Base-by-base conservation (phyloP, 2,113 vertebrate species). In the Lagopus leucura region DNA sequence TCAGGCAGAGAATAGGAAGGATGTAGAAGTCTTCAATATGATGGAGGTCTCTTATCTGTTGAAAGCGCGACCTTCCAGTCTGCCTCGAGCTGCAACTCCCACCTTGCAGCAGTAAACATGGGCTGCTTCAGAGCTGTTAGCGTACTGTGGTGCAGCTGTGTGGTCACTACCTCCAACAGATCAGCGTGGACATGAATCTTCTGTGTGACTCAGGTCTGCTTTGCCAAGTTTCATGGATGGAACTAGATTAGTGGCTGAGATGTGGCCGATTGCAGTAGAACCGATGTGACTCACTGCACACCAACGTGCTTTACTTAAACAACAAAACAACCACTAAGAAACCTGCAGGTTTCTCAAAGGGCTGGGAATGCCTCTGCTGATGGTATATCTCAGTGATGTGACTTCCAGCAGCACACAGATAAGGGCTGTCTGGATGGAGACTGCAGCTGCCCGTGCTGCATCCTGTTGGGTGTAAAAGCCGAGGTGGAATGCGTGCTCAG, bases 401-500 rank as follows among this genome's bases (percentile, higher is more conserved):
- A 58, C 65, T 90, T 77, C 80, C 43, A 70, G 69, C 69, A 50
- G 58, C 5, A 0, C 17, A 55, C 19, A 93, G 93, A 92, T 92
- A 80, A 95, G 89, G 71, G 70, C 27, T 63, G 45, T 93, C 63
- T 52, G 57, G 32, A 79, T 80, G 90, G 85, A 54, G 82, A 3
- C 72, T 76, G 93, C 87, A 91, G 93, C 91, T 93, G 93, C 90
- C 64, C 38, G 92, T 96, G 85, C 93, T 71, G 42, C 79, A 98
- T 99, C 99, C 98, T 98, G 98, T 98, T 97, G 97, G 70, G 95
- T 97, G 97, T 90, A 95, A 92, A 91, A 95, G 94, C 88, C 75
- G 94, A 89, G 97, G 96, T 97, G 97, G 97, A 97, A 86, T 97
- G 98, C 97, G 24, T 95, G 93, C 97, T 99, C 98, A 99, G 98